A percentile compares a stretch with the other conserved stretches of the same genome.
Conservation (phyloP, 2,888 invertebrate species). For the Tanytarsus gracilentus region DNA sequence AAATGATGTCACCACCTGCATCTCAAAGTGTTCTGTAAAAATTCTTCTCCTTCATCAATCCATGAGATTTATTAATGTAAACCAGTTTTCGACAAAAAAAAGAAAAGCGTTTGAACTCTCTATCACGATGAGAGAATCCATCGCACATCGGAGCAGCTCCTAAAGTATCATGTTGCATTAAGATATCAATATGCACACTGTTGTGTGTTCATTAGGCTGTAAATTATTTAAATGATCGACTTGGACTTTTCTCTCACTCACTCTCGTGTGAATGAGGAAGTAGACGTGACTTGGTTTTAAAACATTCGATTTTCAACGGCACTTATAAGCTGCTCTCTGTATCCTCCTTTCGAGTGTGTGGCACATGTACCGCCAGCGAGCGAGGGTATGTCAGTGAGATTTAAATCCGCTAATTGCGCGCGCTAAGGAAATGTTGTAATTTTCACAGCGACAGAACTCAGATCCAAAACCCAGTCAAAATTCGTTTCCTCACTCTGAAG, state of each 20-base stretch:
- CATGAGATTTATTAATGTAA: neutral
- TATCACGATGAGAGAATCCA: neutral
- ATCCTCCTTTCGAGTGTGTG: too few relatives aligned
- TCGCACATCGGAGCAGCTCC: neutral
- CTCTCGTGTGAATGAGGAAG: too few relatives aligned
- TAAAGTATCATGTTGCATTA: constrained; percentile 5
- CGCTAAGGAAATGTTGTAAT: too few relatives aligned
- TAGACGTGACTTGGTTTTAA: constrained; percentile 18
- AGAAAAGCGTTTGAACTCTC: neutral
- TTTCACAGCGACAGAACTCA: too few relatives aligned
- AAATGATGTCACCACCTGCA: too few relatives aligned
- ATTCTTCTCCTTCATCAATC: neutral
- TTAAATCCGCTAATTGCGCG: too few relatives aligned
- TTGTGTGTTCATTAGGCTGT: constrained; percentile 18
- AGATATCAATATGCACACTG: neutral
- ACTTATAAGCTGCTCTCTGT: neutral
- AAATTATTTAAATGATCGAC: constrained; percentile 9
- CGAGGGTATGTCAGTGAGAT: too few relatives aligned
- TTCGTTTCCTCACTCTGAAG: too few relatives aligned
- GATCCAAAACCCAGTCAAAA: too few relatives aligned
- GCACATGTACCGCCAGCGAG: too few relatives aligned
- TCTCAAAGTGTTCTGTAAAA: too few relatives aligned
- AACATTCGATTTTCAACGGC: constrained; percentile 19
- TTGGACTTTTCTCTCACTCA: too few relatives aligned
- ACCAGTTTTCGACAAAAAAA: constrained; percentile 13